A percentile compares a stretch with the other conserved stretches of the same genome.
phyloP scores from a whole-genome alignment of 2,797 vertebrate genomes.

The Oreonectes daqikongensis region DNA sequence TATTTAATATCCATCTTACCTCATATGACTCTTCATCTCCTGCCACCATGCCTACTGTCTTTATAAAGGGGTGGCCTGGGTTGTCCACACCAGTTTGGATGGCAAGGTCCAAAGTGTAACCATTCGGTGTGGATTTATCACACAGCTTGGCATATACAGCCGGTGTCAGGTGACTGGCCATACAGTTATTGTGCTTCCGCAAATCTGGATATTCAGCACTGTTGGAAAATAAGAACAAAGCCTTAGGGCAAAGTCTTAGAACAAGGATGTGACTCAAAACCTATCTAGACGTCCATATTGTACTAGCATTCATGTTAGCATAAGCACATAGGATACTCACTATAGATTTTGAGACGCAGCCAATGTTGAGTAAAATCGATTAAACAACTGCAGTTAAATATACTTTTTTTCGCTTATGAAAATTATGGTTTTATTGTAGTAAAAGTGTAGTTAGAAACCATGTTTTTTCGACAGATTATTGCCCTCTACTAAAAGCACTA shows the following conservation, averaged over 20 bases:
- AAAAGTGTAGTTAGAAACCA: too few species aligned
- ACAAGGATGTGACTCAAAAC: not conserved
- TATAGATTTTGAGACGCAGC: too few species aligned
- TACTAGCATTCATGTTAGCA: too few species aligned
- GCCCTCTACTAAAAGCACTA: too few species aligned
- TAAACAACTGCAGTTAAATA: too few species aligned
- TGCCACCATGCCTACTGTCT: conserved; percentile 83
- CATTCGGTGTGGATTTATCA: conserved; percentile 88
- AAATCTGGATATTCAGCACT: conserved; percentile 97
- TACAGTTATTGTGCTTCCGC: conserved; percentile 98
- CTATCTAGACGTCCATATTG: not conserved
- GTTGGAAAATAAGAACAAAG: conserved; percentile 52
- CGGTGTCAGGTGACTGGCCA: conserved; percentile 92
- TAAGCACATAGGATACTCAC: too few species aligned
- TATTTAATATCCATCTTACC: conserved; percentile 73
- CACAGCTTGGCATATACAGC: conserved; percentile 89
- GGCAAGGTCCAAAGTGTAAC: conserved; percentile 91
- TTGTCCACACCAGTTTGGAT: conserved; percentile 99
- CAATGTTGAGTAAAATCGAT: too few species aligned
- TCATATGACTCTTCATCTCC: conserved; percentile 95
- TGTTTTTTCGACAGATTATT: too few species aligned
- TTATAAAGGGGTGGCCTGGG: conserved; percentile 97
- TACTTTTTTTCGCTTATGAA: too few species aligned
- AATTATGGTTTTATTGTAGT: too few species aligned
- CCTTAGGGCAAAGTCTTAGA: not conserved